These are phyloP conservation scores for Philypnodon macrostomus DNA, from an alignment of 2,797 vertebrate species.

Conservation along the genomic window DNA sequence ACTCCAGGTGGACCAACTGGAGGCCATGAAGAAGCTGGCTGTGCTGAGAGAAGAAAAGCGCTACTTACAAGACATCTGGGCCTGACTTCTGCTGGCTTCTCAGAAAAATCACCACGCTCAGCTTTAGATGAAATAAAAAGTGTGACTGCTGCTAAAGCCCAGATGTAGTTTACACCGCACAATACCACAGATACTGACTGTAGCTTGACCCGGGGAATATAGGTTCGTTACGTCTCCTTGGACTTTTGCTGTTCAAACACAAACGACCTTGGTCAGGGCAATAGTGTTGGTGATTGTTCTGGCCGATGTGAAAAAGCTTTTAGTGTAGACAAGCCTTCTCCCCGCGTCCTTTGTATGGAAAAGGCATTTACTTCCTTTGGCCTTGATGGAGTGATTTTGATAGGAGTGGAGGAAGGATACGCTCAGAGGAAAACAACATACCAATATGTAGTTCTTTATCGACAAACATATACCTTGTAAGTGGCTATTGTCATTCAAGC, in stretches of 20 bases:
- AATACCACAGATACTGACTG: conserved; percentile 41
- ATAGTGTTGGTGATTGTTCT: conserved; percentile 52
- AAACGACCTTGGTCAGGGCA: conserved; percentile 57
- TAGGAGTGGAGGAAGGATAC: conserved; percentile 34
- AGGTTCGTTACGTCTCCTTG: conserved; percentile 50
- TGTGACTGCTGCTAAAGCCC: conserved; percentile 40
- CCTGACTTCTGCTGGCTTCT: conserved; percentile 63
- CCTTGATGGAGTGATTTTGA: conserved; percentile 54
- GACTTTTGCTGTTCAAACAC: conserved; percentile 58
- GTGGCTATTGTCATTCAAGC: conserved; percentile 35
- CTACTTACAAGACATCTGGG: conserved; percentile 95
- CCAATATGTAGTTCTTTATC: conserved; percentile 38
- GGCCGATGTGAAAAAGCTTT: conserved; percentile 64
- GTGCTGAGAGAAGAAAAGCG: conserved; percentile 83
- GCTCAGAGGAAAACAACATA: conserved; percentile 38
- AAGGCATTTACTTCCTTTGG: conserved; percentile 51
- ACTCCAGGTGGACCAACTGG: conserved; percentile 80
- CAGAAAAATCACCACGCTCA: conserved; percentile 40
- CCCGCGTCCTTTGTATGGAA: conserved; percentile 41
- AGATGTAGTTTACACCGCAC: conserved; percentile 43
- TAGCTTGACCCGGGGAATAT: conserved; percentile 51
- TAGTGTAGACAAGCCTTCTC: conserved; percentile 44
- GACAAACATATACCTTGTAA: conserved; percentile 8
- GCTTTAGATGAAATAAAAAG: conserved; percentile 38
- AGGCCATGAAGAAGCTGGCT: conserved; percentile 87